Conservation (phyloP, 2,888 invertebrate species). For the Lottia gigantea region DNA sequence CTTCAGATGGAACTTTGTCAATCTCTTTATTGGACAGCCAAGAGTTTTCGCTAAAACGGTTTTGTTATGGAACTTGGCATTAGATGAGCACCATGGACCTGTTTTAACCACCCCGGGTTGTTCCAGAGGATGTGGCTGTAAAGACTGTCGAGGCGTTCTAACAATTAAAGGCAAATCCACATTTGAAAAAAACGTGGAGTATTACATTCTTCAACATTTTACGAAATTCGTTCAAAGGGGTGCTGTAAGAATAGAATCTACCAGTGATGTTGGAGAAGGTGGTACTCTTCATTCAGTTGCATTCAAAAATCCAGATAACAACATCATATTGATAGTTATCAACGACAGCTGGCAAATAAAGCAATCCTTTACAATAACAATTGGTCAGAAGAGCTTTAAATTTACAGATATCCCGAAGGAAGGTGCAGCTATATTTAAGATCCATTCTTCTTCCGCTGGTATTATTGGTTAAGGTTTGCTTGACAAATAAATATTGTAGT, state of each 20-base stretch:
- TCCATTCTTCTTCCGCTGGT: neutral
- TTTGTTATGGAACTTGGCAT: neutral
- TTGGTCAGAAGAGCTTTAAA: neutral
- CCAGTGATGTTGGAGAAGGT: neutral
- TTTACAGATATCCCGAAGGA: neutral
- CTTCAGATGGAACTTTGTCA: slow-evolving; percentile 1
- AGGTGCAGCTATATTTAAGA: neutral
- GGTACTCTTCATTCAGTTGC: slow-evolving; percentile 7
- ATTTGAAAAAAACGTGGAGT: neutral
- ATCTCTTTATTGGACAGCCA: neutral
- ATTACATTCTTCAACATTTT: neutral
- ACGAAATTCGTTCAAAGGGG: neutral
- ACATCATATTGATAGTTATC: slow-evolving; percentile 4
- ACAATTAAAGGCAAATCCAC: neutral
- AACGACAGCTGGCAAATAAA: neutral
- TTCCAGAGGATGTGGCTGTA: neutral
- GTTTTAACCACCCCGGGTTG: neutral
- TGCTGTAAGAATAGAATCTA: neutral
- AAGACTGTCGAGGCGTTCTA: neutral
- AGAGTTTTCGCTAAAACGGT: neutral
- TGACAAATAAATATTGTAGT: too few relatives aligned
- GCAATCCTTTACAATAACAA: neutral
- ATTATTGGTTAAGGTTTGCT: too few relatives aligned
- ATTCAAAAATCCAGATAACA: neutral
- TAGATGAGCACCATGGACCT: neutral